phyloP scores from a whole-genome alignment of 2,888 invertebrate genomes.

The Tyria jacobaeae region DNA sequence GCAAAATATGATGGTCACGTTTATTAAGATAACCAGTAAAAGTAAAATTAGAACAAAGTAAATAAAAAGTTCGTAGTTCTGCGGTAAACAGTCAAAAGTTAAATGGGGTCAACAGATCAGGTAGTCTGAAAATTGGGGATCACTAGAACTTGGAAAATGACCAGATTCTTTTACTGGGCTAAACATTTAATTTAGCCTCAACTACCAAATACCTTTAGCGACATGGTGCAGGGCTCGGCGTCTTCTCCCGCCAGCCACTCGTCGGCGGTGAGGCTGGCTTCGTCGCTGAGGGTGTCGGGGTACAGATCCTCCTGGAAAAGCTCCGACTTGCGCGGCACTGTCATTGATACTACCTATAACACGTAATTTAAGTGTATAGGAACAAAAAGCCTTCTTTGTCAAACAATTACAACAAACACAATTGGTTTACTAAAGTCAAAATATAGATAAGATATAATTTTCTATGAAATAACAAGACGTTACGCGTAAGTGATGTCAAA shows the following conservation, averaged over 20 bases:
- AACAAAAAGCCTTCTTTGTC: no score
- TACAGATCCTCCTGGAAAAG: constrained; percentile 99
- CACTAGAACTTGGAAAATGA: no score
- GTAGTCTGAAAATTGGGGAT: no score
- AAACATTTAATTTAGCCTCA: not conserved
- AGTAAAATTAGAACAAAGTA: no score
- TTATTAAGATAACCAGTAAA: no score
- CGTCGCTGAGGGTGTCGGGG: constrained; percentile 97
- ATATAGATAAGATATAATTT: no score
- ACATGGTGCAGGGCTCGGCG: constrained; percentile 96
- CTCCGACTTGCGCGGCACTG: constrained; percentile 98
- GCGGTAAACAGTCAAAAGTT: no score
- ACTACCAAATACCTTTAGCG: constrained; percentile 90
- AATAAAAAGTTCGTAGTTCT: no score
- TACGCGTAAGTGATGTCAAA: no score
- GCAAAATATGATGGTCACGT: not conserved
- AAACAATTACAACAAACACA: no score
- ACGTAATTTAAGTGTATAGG: not conserved
- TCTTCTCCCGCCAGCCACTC: constrained; percentile 97
- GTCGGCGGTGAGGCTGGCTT: constrained; percentile 95
- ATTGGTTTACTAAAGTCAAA: no score
- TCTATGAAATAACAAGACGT: no score
- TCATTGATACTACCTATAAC: constrained; percentile 95
- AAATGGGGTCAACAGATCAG: not conserved
- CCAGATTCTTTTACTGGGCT: not conserved